Conservation (phyloP, 2,888 invertebrate genomes). For the Drosophila aldrichi region DNA sequence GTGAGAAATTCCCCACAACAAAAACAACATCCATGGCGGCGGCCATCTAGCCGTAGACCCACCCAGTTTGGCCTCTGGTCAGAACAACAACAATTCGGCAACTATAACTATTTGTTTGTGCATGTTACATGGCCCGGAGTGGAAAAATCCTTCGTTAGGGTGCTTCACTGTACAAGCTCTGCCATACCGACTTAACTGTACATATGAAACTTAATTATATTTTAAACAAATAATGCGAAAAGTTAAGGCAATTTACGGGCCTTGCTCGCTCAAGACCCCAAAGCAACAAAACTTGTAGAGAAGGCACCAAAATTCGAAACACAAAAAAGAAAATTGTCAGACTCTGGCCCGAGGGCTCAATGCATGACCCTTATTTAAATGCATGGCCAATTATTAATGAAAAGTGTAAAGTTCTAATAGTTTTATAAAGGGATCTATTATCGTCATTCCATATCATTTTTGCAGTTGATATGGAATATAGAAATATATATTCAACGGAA, state of each 20-base stretch:
- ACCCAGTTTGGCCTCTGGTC: constrained; percentile 16
- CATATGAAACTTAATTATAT: constrained; percentile 55
- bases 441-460: background rate
- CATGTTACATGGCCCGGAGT: background rate
- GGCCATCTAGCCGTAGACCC: background rate
- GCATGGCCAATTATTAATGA: background rate
- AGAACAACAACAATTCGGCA: background rate
- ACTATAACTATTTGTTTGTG: constrained; percentile 18
- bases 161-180: constrained; percentile 17
- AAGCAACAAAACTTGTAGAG: constrained; percentile 32
- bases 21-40: constrained; percentile 41
- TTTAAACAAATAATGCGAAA: constrained; percentile 60
- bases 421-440: background rate
- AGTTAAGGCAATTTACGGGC: constrained; percentile 53
- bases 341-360: background rate
- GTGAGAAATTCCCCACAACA: constrained; percentile 39
- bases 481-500: background rate
- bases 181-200: constrained; percentile 11
- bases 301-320: background rate
- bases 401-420: background rate
- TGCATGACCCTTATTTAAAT: constrained; percentile 3
- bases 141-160: background rate
- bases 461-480: background rate
- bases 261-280: constrained; percentile 40
- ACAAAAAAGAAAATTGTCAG: background rate